Base-by-base conservation (phyloP, 2,113 vertebrate species). In the Zootoca vivipara region DNA sequence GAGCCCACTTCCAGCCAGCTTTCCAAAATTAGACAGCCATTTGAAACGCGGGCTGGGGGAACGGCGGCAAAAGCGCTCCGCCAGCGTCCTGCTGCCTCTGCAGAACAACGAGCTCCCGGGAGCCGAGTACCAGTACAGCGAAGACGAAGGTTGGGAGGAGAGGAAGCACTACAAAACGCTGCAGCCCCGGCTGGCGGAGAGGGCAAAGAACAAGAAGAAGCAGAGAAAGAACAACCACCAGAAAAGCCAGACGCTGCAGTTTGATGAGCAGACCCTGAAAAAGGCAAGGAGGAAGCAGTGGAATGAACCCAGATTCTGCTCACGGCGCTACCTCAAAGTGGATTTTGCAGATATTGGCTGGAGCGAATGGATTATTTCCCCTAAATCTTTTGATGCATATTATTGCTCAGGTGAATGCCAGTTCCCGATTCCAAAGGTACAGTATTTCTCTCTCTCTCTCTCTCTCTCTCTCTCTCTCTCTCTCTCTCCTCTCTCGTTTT, bases 311-410 rank as follows among this genome's bases (percentile, higher is more conserved):
- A 94, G 97, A 72, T 98, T 97, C 30, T 99, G 99, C 0, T 90
- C 98, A 1, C 97, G 98, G 7, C 96, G 98, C 8, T 99, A 99
- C 78, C 98, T 99, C 83, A 99, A 98, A 93, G 99, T 99, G 90
- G 99, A 99, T 96, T 99, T 99, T 85, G 98, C 98, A 0, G 99
- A 99, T 93, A 99, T 99, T 2, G 99, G 99, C 91, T 99, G 99
- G 99, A 99, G 97, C 0, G 98, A 99, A 87, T 99, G 99, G 99
- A 99, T 99, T 96, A 99, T 99, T 96, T 99, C 98, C 1, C 99
- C 99, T 0, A 99, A 99, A 91, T 98, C 98, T 3, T 99, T 99
- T 0, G 98, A 99, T 0, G 98, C 99, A 26, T 99, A 97, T 95
- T 99, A 99, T 88, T 99, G 99, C 92, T 98, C 98, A 0, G 99